Percentiles rank a stretch among this genome's conserved stretches.
These are phyloP conservation scores for Columbina picui DNA, from an alignment of 2,113 vertebrate species.

Conservation along the genomic window DNA sequence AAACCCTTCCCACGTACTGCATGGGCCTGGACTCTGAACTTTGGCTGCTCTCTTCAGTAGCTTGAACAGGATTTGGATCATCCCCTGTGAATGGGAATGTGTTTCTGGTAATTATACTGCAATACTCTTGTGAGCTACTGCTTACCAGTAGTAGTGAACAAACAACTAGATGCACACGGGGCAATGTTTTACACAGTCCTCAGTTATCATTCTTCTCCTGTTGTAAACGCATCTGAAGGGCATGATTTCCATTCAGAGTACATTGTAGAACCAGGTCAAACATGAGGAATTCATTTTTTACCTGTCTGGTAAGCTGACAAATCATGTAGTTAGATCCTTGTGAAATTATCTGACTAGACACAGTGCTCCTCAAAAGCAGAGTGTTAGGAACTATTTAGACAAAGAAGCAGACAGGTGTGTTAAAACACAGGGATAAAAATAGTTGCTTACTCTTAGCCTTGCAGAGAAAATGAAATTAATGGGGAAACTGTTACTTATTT, in stretches of 20 bases:
- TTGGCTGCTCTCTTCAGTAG: background rate
- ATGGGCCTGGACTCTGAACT: background rate
- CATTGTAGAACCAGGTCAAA: constrained; percentile 63
- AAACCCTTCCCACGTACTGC: rapidly evolving
- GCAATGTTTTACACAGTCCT: background rate
- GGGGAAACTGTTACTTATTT: constrained; percentile 43
- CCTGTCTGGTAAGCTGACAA: constrained; percentile 50
- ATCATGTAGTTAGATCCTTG: background rate
- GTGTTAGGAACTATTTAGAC: background rate
- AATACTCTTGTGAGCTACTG: background rate
- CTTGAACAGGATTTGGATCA: background rate
- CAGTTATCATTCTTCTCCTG: constrained; percentile 28
- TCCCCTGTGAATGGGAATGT: background rate
- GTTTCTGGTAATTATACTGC: background rate
- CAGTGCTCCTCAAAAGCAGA: background rate
- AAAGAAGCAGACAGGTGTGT: background rate
- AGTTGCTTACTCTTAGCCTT: background rate
- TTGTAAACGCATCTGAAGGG: constrained; percentile 53
- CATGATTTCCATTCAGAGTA: background rate
- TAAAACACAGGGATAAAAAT: background rate
- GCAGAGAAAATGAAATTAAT: constrained; percentile 33
- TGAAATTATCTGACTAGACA: constrained; percentile 21
- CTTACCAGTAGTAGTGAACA: background rate
- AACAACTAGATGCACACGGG: background rate
- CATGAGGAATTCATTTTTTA: constrained; percentile 45